Percentiles rank a stretch among this genome's conserved stretches.
phyloP scores from a whole-genome alignment of 2,888 invertebrate genomes.

The Perizoma flavofasciatum region DNA sequence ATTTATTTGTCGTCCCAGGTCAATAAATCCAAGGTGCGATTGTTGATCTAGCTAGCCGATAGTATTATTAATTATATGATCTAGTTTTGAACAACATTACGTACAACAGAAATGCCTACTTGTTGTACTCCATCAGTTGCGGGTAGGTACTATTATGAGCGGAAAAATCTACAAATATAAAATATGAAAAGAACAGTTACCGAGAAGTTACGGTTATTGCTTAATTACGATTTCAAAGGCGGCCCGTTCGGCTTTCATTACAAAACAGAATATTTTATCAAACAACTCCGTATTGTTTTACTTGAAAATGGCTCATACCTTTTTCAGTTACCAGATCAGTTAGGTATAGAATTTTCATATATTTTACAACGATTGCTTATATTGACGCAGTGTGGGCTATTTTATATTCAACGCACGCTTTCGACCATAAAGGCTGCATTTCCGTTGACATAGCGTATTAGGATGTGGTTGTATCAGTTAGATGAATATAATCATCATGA shows the following conservation, averaged over 20 bases:
- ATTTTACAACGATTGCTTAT: conserved; percentile 35
- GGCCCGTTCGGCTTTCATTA: not conserved
- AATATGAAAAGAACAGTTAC: not conserved
- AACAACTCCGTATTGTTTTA: not conserved
- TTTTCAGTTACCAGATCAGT: conserved; percentile 32
- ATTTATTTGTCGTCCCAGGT: conserved; percentile 8
- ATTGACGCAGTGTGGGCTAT: conserved; percentile 59
- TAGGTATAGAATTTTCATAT: conserved; percentile 1
- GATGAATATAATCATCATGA: conserved; percentile 64
- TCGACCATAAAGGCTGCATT: conserved; percentile 69
- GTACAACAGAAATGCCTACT: not conserved
- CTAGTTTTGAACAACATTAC: not conserved
- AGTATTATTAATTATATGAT: too few species aligned
- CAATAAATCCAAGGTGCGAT: conserved; percentile 16
- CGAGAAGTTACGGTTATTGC: too few species aligned
- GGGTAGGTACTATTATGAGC: not conserved
- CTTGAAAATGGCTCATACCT: conserved; percentile 9
- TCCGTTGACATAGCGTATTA: conserved; percentile 64
- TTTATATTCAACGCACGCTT: conserved; percentile 62
- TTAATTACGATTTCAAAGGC: conserved; percentile 5
- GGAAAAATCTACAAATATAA: not conserved
- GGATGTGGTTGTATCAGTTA: conserved; percentile 67
- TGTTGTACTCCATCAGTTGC: not conserved
- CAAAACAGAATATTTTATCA: conserved; percentile 13
- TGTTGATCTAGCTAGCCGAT: conserved; percentile 7